Base-by-base conservation (phyloP, 2,113 vertebrate species). In the Spea bombifrons region DNA sequence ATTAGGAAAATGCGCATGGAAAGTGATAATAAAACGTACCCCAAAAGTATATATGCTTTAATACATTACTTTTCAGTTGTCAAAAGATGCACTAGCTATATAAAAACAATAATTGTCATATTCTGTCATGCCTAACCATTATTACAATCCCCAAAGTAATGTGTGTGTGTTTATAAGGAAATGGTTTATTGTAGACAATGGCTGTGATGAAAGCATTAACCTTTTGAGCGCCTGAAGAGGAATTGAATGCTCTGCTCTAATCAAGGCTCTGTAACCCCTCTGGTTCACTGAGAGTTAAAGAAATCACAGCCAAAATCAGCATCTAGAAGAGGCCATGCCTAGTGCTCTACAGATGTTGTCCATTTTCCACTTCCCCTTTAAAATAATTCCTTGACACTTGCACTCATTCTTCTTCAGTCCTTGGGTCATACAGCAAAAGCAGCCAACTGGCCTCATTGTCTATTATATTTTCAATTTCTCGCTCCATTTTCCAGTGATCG, bases 401-500 rank as follows among this genome's bases (percentile, higher is more conserved):
- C 16, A 48, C 71, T 46, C 47, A 57, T 3, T 48, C 52, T 74
- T 68, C 7, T 59, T 15, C 43, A 43, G 64, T 64, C 71, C 53
- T 46, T 50, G 65, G 78, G 78, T 72, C 53, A 52, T 53, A 52
- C 53, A 63, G 70, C n/a, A 7, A 73, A 13, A 5, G 15, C 6
- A 52, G 61, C 70, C 76, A 79, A 66, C n/a, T 57, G 50, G 30
- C 45, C 68, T 68, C 16, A 68, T 80, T 80, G 78, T 80, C 64
- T 80, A 74, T 80, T 80, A 80, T 74, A 74, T 68, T 7, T 48
- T 68, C 6, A 50, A n/a, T 50, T 61, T 67, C 53, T 48, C 1
- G 16, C 59, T 78, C 48, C 63, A 66, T 52, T 61, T 64, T 71
- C 68, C 68, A 71, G 16, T 4, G 47, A 3, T 8, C 30, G 4